Conservation (phyloP, 2,797 vertebrate species). For the Calcarius lapponicus region DNA sequence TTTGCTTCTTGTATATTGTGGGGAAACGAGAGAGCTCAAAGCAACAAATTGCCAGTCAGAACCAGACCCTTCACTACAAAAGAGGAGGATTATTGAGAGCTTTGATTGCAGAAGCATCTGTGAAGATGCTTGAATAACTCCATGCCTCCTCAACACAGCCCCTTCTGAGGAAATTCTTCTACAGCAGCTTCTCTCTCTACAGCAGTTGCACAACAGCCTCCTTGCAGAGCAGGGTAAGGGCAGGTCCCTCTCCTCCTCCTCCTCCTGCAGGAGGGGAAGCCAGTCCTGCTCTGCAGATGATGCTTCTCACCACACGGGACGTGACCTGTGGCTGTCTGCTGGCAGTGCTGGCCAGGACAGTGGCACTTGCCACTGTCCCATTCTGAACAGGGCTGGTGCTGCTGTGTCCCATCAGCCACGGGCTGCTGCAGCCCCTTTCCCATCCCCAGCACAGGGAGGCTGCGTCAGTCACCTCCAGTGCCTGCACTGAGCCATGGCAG, state of each 20-base stretch:
- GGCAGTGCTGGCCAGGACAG: background rate
- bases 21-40: background rate
- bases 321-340: background rate
- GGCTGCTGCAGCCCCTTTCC: background rate
- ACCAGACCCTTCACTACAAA: constrained; percentile 16
- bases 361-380: background rate
- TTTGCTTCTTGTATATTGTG: background rate
- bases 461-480: background rate
- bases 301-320: fast-evolving
- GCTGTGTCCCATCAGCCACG: background rate
- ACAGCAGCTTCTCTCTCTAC: background rate
- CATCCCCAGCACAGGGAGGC: background rate
- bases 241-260: background rate
- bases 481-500: background rate
- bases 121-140: constrained; percentile 45
- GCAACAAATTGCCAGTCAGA: constrained; percentile 32
- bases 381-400: background rate
- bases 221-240: background rate
- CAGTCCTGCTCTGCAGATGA: background rate
- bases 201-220: background rate
- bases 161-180: background rate
- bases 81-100: constrained; percentile 37
- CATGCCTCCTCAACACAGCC: background rate
- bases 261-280: background rate
- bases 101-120: constrained; percentile 54